Base-by-base conservation (phyloP, 92 coral and sea anemone species). In the Pocillopora meandrina region DNA sequence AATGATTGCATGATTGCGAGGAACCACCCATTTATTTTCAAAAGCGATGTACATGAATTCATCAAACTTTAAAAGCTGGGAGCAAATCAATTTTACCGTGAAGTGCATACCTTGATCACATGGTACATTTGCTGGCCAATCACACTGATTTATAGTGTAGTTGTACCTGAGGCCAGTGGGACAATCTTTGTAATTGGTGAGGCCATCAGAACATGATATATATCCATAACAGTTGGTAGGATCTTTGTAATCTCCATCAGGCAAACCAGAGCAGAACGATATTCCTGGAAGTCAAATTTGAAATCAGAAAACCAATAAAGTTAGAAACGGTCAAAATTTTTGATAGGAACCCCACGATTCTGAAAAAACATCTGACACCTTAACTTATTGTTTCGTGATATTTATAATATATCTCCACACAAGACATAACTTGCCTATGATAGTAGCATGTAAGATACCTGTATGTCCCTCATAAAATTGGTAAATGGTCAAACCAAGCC, bases 61-160 rank as follows among this genome's bases (percentile, higher is more conserved):
- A 49, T 12, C 11, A 9, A 68, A 18, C 12, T 17, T 23, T 11
- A 9, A 33, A 26, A 1, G 47, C 9, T 12, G 55, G 26, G 10
- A 65, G 3, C 33, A 65, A 10, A 9, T 6, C 21, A 33, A 52
- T 34, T 42, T 69, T 13, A 15, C 35, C 35, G 55, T 1, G 12
- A 1, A 69, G 35, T 35, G 34, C 79, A 35, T 82, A 72, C 86
- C 86, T 34, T 58, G 64, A 34, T 72, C 79, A 82, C 86, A 82
- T 73, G 59, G 72, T 42, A 82, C 86, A 82, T 82, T 71, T 6
- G 72, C 78, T 9, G 86, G 79, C 77, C 63, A 82, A 59, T 82
- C 86, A 72, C 86, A 82, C 18, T 73, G 67, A 23, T 72, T 72
- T 2, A 62, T 60, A 21, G 71, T 60, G 79, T 82, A 59, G 42